These are phyloP conservation scores for Ctenopoma kingsleyae DNA, from an alignment of 2,797 vertebrate species.

Conservation along the genomic window DNA sequence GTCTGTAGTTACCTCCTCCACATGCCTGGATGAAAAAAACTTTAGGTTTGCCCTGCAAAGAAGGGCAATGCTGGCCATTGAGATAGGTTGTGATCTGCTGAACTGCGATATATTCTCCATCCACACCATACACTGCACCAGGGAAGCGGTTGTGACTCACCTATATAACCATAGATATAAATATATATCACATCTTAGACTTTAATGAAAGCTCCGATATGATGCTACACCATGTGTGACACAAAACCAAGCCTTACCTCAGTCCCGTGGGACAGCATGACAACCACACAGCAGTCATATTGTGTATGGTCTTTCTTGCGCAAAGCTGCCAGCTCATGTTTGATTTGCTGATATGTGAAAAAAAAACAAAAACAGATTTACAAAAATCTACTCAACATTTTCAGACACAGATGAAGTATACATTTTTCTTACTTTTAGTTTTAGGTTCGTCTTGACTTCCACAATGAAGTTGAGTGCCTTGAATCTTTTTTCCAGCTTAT, in stretches of 20 bases:
- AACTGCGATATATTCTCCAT: constrained; percentile 86
- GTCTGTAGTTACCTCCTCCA: constrained; percentile 88
- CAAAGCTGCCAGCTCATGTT: constrained; percentile 79
- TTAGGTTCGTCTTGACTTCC: constrained; percentile 85
- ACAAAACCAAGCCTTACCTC: constrained; percentile 82
- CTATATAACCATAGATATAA: constrained; percentile 81
- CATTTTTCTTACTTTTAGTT: constrained; percentile 79
- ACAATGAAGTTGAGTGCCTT: constrained; percentile 84
- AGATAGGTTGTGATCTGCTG: constrained; percentile 92
- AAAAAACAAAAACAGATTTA: not conserved
- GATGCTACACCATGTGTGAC: not conserved
- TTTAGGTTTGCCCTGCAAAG: constrained; percentile 94
- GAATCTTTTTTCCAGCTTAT: constrained; percentile 89
- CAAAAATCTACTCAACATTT: not conserved
- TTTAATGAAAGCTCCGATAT: not conserved
- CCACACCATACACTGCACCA: constrained; percentile 91
- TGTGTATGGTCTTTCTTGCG: constrained; percentile 84
- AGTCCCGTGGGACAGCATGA: constrained; percentile 94
- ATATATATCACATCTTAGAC: not conserved
- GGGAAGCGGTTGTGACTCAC: constrained; percentile 92
- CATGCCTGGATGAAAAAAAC: constrained; percentile 99
- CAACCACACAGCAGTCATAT: constrained; percentile 91
- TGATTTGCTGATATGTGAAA: constrained; percentile 85
- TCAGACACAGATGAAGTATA: not conserved
- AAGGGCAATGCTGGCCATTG: constrained; percentile 89